phyloP scores from a whole-genome alignment of 1,140 invertebrate species.

The Megalonaias nervosa region DNA sequence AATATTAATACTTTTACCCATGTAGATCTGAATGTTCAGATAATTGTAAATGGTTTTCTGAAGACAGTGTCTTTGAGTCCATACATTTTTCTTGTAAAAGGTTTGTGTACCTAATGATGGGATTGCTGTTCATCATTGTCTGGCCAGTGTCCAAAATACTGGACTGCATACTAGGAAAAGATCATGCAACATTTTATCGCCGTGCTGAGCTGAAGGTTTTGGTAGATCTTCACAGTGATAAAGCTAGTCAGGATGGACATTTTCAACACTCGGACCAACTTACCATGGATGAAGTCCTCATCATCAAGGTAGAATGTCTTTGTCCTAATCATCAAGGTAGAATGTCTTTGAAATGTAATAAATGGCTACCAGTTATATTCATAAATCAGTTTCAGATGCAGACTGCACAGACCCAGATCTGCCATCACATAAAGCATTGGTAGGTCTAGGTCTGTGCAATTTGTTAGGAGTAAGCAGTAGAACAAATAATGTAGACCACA shows the following conservation, averaged over 20 bases:
- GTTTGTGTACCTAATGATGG: conserved; percentile 67
- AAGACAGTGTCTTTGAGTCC: too few species aligned
- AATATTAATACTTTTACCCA: background rate
- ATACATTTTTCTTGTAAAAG: conserved; percentile 33
- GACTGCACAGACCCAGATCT: too few species aligned
- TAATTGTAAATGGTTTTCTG: background rate
- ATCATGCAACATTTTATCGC: conserved; percentile 59
- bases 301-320: conserved; percentile 61
- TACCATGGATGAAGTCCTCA: conserved; percentile 58
- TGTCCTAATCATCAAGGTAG: conserved; percentile 64
- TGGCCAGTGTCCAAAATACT: conserved; percentile 68
- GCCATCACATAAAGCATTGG: too few species aligned
- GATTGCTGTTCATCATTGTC: conserved; percentile 60
- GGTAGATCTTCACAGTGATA: conserved; percentile 56
- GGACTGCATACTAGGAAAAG: conserved; percentile 63
- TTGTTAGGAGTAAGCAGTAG: too few species aligned
- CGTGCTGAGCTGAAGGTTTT: conserved; percentile 59
- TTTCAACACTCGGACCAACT: conserved; percentile 39
- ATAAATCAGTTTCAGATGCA: too few species aligned
- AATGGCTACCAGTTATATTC: too few species aligned
- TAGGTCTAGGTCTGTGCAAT: too few species aligned
- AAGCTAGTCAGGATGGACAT: conserved; percentile 5
- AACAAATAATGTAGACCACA: too few species aligned
- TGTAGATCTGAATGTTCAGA: background rate
- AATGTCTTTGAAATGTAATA: too few species aligned